A percentile compares a stretch with the other conserved stretches of the same genome.
Evolutionary conservation across 1,140 invertebrate species (phyloP).

Genomic region (Planococcus citri): DNA sequence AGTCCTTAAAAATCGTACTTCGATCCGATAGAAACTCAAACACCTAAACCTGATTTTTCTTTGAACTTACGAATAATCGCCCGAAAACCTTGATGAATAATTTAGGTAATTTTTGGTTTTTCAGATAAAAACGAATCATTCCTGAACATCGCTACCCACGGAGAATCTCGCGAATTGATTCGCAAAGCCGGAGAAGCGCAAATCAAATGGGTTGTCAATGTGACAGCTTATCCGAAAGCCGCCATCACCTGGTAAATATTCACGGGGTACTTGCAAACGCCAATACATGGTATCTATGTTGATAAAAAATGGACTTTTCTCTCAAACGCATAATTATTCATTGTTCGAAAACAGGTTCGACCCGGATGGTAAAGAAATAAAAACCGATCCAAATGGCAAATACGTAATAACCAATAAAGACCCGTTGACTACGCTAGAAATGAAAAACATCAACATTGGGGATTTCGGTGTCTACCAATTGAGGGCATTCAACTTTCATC

Average conservation of each 20-base stretch:
- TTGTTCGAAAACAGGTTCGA: conserved; percentile 28
- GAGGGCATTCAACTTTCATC: conserved; percentile 32
- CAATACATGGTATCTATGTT: no score
- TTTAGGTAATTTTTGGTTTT: not conserved
- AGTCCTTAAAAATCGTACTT: no score
- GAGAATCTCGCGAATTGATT: not conserved
- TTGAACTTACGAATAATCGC: no score
- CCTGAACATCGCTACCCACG: not conserved
- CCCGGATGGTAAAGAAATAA: conserved; percentile 29
- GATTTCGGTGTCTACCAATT: conserved; percentile 38
- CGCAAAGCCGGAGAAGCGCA: conserved; percentile 25
- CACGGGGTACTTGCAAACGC: conserved; percentile 7
- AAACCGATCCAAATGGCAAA: conserved; percentile 31
- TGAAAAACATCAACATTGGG: conserved; percentile 34
- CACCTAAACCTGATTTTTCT: no score
- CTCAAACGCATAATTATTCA: no score
- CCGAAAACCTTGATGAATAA: no score
- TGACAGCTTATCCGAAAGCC: conserved; percentile 36
- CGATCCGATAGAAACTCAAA: no score
- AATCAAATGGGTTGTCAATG: conserved; percentile 34
- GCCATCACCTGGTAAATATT: conserved; percentile 34
- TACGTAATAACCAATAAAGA: conserved; percentile 30
- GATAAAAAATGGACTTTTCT: no score
- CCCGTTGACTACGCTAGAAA: conserved; percentile 31
- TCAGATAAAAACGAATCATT: not conserved